These are phyloP conservation scores for Drosophila saltans DNA, from an alignment of 1,140 invertebrate species.

Conservation along the genomic window DNA sequence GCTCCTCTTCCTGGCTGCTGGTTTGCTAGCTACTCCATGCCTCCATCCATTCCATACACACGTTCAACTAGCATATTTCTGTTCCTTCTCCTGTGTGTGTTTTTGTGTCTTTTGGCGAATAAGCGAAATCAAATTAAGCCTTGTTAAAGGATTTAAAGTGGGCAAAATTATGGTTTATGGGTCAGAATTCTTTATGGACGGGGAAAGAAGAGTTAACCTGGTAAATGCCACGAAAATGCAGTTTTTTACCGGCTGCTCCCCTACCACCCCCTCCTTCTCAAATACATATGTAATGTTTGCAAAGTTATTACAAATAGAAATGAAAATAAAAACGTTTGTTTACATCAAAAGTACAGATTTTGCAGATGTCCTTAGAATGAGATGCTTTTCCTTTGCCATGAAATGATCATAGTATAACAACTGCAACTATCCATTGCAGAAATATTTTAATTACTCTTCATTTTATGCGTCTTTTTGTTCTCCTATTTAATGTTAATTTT, in stretches of 20 bases:
- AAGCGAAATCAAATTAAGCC: slow-evolving; percentile 59
- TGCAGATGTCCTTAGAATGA: no score
- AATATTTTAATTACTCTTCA: no score
- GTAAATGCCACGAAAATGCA: slow-evolving; percentile 16
- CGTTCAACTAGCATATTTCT: not conserved
- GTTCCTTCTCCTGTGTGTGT: slow-evolving; percentile 9
- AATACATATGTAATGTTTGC: not conserved
- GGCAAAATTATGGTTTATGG: slow-evolving; percentile 37
- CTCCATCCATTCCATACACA: not conserved
- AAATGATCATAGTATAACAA: no score
- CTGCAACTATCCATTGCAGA: no score
- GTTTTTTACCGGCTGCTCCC: not conserved
- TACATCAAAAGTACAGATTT: no score
- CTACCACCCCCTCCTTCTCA: not conserved
- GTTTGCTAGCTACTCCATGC: not conserved
- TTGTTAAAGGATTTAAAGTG: slow-evolving; percentile 68
- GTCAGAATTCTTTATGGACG: not conserved
- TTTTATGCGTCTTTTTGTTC: no score
- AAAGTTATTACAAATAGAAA: no score
- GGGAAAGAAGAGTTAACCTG: no score
- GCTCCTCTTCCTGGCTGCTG: not conserved
- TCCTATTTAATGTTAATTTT: not conserved
- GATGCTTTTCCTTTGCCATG: no score
- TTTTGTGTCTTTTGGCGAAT: slow-evolving; percentile 19
- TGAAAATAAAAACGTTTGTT: no score